These are phyloP conservation scores for Aphelenchoides fujianensis DNA, from an alignment of 1,140 invertebrate genomes.

Conservation along the genomic window DNA sequence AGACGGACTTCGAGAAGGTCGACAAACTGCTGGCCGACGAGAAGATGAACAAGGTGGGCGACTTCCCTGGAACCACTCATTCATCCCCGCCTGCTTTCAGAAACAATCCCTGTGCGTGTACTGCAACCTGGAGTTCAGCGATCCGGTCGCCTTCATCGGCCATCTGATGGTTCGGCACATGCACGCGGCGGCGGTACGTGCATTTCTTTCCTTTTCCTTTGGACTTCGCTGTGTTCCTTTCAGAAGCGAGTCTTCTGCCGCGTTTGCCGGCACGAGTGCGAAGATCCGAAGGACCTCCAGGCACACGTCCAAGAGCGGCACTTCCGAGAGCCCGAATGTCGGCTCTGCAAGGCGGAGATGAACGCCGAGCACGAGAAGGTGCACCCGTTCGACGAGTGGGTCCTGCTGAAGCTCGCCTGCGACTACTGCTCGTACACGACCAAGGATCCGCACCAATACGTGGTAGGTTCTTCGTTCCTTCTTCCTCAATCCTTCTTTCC, in stretches of 20 bases:
- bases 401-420: not conserved
- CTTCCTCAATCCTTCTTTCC: not conserved
- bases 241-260: not conserved
- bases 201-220: not conserved
- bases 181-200: not conserved
- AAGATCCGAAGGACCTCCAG: not conserved
- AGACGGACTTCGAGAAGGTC: not conserved
- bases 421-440: conserved; percentile 7
- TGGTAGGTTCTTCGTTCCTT: not conserved
- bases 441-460: not conserved
- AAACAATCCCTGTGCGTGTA: not conserved
- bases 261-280: not conserved
- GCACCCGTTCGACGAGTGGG: not conserved
- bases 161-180: not conserved
- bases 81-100: not conserved
- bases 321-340: not conserved
- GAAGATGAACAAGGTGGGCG: not conserved
- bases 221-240: not conserved
- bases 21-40: not conserved
- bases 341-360: not conserved
- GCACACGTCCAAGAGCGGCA: not conserved
- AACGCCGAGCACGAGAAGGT: not conserved
- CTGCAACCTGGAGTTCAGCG: not conserved
- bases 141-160: not conserved
- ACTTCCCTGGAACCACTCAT: not conserved